Base-by-base conservation (phyloP, 1,140 invertebrate genomes). In the Gonioctena quinquepunctata region DNA sequence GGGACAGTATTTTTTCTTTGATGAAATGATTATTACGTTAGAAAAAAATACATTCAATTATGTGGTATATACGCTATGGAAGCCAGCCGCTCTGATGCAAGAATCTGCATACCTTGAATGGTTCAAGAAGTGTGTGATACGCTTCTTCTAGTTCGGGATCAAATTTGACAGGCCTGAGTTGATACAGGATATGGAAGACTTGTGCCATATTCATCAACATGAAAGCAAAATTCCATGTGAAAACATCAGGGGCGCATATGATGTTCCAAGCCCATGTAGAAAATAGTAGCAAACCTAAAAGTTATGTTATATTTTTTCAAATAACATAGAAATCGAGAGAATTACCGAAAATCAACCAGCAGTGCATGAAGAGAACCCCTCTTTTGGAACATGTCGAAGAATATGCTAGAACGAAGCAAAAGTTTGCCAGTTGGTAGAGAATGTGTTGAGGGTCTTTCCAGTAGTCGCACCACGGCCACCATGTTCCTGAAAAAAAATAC, bases 201-300 rank as follows among this genome's bases (percentile, higher is more conserved):
- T 96, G 94, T 0, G 90, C 89, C 68, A 94, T 88, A 79, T 96
- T 96, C 66, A 96, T 85, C n/a, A 95, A 82, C 71, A 94, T 89
- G 79, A 95, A 95, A 28, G 89, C 89, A 75, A 96, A 94, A 79
- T 94, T 95, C 94, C 94, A 96, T 0, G 92, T 93, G 82, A 96
- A 95, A 11, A 94, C 90, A 80, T 95, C 93, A 0, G 94, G 93
- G 1, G 94, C 93, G 79, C 94, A 96, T 42, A 95, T 92, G 2
- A 95, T 89, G 72, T 93, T 92, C 94, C 94, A 96, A 7, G 94
- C 91, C 94, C 94, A 96, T 25, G 92, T 89, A 2, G 92, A 93
- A 74, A 94, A 89, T 72, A 96, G 81, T 83, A 95, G 87, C 77
- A 94, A 93, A 33, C 91, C 94, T 94, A 82, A 33, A 81, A 82